These are phyloP conservation scores for Piliocolobus tephrosceles DNA, from an alignment of 2,113 vertebrate genomes.

Conservation along the genomic window DNA sequence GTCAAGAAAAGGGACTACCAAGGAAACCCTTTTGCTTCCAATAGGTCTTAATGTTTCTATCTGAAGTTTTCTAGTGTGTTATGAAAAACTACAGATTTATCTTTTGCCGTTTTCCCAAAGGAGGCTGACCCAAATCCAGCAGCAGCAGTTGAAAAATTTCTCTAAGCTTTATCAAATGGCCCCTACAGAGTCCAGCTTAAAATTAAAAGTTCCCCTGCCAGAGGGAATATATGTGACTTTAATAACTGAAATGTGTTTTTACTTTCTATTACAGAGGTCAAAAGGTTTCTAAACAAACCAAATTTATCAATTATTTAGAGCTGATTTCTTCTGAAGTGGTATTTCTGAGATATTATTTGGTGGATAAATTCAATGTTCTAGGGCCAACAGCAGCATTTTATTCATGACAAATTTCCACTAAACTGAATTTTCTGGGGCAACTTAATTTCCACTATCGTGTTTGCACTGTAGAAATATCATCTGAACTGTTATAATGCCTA, in stretches of 20 bases:
- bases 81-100: constrained; percentile 88
- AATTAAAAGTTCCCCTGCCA: constrained; percentile 89
- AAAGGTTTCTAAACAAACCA: constrained; percentile 93
- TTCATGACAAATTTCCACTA: constrained; percentile 95
- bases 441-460: constrained; percentile 94
- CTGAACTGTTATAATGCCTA: constrained; percentile 86
- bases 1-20: not conserved
- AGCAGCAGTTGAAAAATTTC: constrained; percentile 85
- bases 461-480: constrained; percentile 89
- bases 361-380: constrained; percentile 96
- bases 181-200: constrained; percentile 85
- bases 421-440: constrained; percentile 96
- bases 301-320: constrained; percentile 97
- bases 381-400: constrained; percentile 88
- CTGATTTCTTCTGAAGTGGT: constrained; percentile 95
- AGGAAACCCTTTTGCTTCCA: constrained; percentile 82
- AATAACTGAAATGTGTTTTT: constrained; percentile 91
- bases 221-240: constrained; percentile 90
- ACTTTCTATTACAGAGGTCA: constrained; percentile 92
- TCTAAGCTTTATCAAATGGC: constrained; percentile 88
- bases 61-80: constrained; percentile 85
- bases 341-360: constrained; percentile 96
- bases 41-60: constrained; percentile 84
- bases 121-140: constrained; percentile 86
- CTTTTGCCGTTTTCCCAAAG: constrained; percentile 85